Conservation (phyloP, 1,140 invertebrate species). For the Bicyclus anynana region DNA sequence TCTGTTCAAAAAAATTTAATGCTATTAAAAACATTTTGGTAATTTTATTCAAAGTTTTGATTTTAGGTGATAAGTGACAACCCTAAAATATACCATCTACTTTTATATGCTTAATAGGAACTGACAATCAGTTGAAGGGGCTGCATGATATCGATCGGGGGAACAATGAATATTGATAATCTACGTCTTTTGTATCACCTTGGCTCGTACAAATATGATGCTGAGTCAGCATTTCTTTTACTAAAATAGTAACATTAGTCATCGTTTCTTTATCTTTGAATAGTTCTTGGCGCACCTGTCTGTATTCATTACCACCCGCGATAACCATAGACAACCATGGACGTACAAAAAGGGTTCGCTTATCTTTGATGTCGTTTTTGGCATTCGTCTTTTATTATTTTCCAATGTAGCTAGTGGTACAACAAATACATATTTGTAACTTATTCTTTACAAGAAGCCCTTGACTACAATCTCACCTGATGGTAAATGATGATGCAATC, state of each 20-base stretch:
- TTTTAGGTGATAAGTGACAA: background rate
- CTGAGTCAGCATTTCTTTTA: constrained; percentile 1
- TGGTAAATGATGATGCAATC: no score
- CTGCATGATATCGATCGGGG: constrained; percentile 20
- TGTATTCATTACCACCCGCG: background rate
- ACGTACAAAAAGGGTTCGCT: no score
- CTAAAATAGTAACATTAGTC: background rate
- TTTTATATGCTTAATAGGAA: constrained; percentile 57
- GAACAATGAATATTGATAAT: constrained; percentile 20
- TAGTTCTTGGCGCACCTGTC: background rate
- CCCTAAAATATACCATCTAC: constrained; percentile 42
- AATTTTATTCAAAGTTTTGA: background rate
- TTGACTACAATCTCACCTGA: no score
- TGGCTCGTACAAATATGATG: constrained; percentile 2
- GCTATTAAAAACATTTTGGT: no score
- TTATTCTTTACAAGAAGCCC: no score
- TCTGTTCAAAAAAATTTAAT: no score
- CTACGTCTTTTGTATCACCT: constrained; percentile 10
- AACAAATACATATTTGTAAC: no score
- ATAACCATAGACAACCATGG: no score
- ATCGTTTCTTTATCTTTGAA: background rate
- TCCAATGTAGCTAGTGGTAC: no score
- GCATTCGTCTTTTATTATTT: no score
- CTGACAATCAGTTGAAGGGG: constrained; percentile 44
- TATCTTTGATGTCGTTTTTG: no score